Percentiles rank a stretch among this genome's conserved stretches.
Evolutionary conservation across 2,888 invertebrate species (phyloP).

Genomic region (Hermaeophaga mercurialis): DNA sequence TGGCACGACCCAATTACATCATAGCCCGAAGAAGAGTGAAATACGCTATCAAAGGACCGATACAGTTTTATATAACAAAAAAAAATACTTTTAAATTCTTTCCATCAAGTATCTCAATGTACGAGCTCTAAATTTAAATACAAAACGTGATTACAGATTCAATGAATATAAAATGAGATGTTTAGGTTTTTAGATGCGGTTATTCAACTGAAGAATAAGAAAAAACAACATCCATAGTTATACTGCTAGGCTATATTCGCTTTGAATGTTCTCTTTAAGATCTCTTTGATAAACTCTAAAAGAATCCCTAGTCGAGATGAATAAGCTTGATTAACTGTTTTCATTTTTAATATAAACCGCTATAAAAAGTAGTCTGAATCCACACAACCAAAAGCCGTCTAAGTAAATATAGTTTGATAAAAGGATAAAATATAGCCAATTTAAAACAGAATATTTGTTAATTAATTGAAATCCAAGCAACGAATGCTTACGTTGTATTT

Average conservation of each 20-base stretch:
- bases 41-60: too few relatives aligned
- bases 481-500: too few relatives aligned
- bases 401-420: too few relatives aligned
- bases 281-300: constrained; percentile 4
- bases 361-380: background rate
- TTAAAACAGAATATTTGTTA: background rate
- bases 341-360: background rate
- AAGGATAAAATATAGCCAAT: too few relatives aligned
- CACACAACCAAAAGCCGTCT: background rate
- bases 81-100: constrained; percentile 8
- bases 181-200: constrained; percentile 26
- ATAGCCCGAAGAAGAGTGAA: too few relatives aligned
- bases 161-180: constrained; percentile 30
- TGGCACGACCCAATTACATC: too few relatives aligned
- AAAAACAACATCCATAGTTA: constrained; percentile 17
- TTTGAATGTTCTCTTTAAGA: constrained; percentile 5
- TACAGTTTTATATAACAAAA: too few relatives aligned
- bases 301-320: background rate
- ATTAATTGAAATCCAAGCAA: too few relatives aligned
- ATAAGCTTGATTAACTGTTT: constrained; percentile 2
- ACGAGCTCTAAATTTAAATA: constrained; percentile 26
- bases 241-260: constrained; percentile 7
- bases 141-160: constrained; percentile 28
- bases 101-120: constrained; percentile 1
- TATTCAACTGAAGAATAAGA: constrained; percentile 24